Evolutionary conservation across 1,140 invertebrate genomes (phyloP).

Genomic region (Lordiphosa collinella): DNA sequence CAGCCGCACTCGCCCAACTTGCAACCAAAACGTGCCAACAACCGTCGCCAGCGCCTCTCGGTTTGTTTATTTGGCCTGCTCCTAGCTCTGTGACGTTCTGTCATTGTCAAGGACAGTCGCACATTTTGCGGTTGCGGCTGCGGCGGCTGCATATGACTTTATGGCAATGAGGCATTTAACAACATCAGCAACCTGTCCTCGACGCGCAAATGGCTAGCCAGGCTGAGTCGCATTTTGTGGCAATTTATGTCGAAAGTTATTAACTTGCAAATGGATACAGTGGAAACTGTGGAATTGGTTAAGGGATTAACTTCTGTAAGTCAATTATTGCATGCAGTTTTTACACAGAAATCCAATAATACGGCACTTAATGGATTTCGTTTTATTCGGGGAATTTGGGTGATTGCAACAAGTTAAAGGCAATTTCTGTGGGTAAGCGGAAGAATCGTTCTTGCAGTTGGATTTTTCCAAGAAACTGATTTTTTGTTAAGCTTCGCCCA

Average conservation of each 20-base stretch:
- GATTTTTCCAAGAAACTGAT: too few relatives aligned
- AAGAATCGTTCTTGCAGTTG: too few relatives aligned
- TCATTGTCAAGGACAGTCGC: conserved; percentile 50
- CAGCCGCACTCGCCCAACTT: too few relatives aligned
- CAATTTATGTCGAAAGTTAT: conserved; percentile 62
- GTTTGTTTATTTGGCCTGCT: conserved; percentile 1
- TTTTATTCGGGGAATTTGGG: too few relatives aligned
- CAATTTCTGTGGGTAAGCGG: too few relatives aligned
- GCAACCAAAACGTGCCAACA: conserved; percentile 3
- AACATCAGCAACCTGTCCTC: background rate
- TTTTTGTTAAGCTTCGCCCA: too few relatives aligned
- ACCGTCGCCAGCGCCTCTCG: background rate
- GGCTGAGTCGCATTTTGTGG: conserved; percentile 32
- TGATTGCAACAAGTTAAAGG: too few relatives aligned
- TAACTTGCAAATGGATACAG: conserved; percentile 30
- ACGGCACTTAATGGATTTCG: too few relatives aligned
- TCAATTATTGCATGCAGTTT: too few relatives aligned
- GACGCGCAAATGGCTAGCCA: background rate
- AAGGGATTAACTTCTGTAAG: too few relatives aligned
- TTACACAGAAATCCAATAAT: too few relatives aligned
- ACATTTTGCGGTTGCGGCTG: conserved; percentile 57
- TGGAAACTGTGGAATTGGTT: background rate
- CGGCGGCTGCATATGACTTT: conserved; percentile 48
- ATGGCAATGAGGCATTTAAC: background rate
- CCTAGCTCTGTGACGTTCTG: conserved; percentile 5